Evolutionary conservation across 2,113 vertebrate species (phyloP), one percentile per base, ranked within the genome.

Genomic region (Phalacrocorax aristotelis): DNA sequence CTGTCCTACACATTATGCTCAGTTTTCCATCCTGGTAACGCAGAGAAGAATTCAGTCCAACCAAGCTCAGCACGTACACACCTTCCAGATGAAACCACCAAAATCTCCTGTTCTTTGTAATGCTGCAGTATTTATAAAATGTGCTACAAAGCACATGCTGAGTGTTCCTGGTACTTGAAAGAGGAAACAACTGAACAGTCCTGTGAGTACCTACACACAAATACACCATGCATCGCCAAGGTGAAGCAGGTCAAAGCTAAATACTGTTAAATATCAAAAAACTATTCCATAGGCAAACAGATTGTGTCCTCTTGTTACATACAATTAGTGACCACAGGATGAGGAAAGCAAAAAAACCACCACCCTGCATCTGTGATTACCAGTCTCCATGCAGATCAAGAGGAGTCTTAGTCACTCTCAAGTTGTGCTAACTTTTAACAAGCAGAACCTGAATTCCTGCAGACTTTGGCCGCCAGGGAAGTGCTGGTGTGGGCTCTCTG

Each of bases 361-460:
- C 27, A 30, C 46, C 11, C 29, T 46, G 48, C 25, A 65, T 26
- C 62, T 81, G 60, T 49, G 64, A 93, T 57, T 40, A 51, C 38
- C 55, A 49, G 76, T 8, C 36, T 77, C 10, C 0, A 10, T 2
- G 19, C 29, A 85, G 44, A 65, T 72, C 26, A 51, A 65, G 70
- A 72, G 30, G 8, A 90, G 82, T 62, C 80, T 95, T 87, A 85
- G 52, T 95, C 95, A 96, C 19, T 91, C 74, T 27, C 34, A 48
- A 95, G 87, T 77, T 77, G 91, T 4, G 83, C 25, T 13, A 82
- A 70, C 65, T 72, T 78, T 81, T 60, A 92, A 93, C 82, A 91
- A 29, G 96, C 62, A 94, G 58, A 96, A 96, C 93, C 87, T 95
- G 96, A 96, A 96, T 91, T 93, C 87, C 91, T 26, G 7, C 0